Evolutionary conservation across 2,113 vertebrate genomes (phyloP), one percentile per base, ranked within the genome.

Genomic region (Anthoscopus minutus): DNA sequence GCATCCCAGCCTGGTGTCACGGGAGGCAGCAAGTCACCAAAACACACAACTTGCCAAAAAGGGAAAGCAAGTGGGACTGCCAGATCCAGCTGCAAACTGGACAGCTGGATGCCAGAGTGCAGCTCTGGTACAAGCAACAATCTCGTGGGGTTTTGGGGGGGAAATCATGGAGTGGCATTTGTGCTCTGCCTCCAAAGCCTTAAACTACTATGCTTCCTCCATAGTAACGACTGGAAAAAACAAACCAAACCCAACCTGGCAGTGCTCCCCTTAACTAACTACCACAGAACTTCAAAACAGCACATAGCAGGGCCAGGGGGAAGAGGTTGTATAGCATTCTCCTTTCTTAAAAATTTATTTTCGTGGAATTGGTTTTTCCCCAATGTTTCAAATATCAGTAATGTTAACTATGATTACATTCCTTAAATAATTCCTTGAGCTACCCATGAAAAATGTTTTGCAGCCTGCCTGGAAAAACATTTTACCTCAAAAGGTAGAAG

Each of bases 291-390:
- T 81, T 56, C 56, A 20, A 37, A 87, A 27, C 25, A 87, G 19
- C 38, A 57, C 13, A 20, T 4, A 6, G 25, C 0, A 0, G 31
- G 24, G 14, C 14, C 7, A 9, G 8, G 13, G 11, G 3, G 4
- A 53, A 85, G 21, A 11, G 8, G 12, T 10, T 40, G 4, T 35
- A 54, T 4, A 14, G 19, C 1, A 1, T 67, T 62, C 56, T 76
- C 18, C 37, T 44, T 57, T 62, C 44, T 35, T 15, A 62, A 38
- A 72, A 69, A n/a, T 7, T 64, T 60, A 2, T 64, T 77, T 58
- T 54, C 4, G 54, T 8, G 5, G 8, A 51, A 21, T 25, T 69
- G 11, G 8, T 69, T 51, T 33, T 13, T 11, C 8, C 22, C 2
- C 5, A 48, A 8, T 2, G 6, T 50, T 85, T 85, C 50, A 65